Evolutionary conservation across 2,888 invertebrate species (phyloP), one percentile per base, ranked within the genome.

Genomic region (Heteromyza rotundicornis): DNA sequence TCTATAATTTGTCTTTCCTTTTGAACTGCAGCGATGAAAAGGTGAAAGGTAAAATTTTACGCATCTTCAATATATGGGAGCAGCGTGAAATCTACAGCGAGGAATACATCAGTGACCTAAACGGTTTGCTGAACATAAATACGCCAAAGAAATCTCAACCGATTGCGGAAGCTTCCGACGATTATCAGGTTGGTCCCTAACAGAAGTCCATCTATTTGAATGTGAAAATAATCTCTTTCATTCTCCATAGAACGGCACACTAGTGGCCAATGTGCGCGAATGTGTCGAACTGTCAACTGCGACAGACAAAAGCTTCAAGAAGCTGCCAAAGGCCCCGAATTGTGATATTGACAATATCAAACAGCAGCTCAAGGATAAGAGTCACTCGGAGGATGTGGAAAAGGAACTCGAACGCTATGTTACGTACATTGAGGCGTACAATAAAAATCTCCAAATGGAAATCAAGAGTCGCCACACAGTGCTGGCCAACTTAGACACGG

Each of bases 1-100:
- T 19, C 2, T 20, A 23, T 16, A 27, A 24, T 59, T 36, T 64
- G 47, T 44, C 68, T 16, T 53, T 51, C 47, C 10, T 53, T 51
- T 32, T n/a, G n/a, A n/a, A n/a, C 80, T 80, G 24, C 82, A 94
- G 94, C 72, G 96, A 96, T 84, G 93, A 94, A 67, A 92, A 92
- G 80, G 95, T 97, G 1, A 90, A 94, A 70, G 88, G 90, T 64
- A 92, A 94, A 80, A 92, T 97, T 58, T 84, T 92, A 58, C 86
- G 97, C 63, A 95, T 98, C 73, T 95, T 98, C 79, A 94, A 93
- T 80, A 97, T 98, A 70, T 98, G 98, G 98, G 94, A 94, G 80
- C 95, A 98, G 78, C 87, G 97, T 69, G 90, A 89, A 51, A 91
- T 97, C 17, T 98, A 96, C 80, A 93, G 92, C 81, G 92, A 93